Evolutionary conservation across 2,113 vertebrate genomes (phyloP).

Genomic region (Leptocoma aspasia): DNA sequence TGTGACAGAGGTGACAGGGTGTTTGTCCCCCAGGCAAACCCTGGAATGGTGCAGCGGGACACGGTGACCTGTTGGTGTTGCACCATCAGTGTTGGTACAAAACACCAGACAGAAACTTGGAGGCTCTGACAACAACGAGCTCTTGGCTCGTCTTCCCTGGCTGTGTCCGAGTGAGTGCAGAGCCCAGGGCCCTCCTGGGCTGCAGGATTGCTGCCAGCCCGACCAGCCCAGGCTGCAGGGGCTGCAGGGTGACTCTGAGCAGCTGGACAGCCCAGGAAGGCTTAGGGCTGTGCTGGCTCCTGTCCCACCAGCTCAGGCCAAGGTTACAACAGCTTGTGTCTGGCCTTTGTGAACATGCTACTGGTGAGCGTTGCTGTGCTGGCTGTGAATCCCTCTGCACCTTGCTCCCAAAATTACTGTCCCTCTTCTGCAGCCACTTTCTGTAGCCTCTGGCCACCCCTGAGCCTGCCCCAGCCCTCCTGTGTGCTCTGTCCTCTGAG

Average conservation of each 20-base stretch:
- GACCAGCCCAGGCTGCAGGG: neutral
- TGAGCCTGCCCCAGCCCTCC: neutral
- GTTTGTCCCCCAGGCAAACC: neutral
- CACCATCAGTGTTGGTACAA: too few relatives aligned
- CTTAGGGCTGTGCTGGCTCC: neutral
- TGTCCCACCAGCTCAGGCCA: neutral
- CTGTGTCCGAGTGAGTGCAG: rapidly evolving
- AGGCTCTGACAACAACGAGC: neutral
- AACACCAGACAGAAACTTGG: neutral
- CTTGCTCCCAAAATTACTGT: neutral
- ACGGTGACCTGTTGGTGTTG: neutral
- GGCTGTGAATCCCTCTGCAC: neutral
- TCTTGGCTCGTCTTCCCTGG: neutral
- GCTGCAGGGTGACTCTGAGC: neutral
- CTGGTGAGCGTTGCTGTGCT: rapidly evolving
- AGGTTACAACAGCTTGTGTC: rapidly evolving
- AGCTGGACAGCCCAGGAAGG: neutral
- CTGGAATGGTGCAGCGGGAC: rapidly evolving
- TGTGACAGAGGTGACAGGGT: neutral
- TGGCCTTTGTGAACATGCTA: neutral
- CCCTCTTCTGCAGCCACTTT: neutral
- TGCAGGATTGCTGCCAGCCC: neutral
- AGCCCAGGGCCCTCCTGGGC: neutral
- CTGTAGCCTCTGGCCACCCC: neutral
- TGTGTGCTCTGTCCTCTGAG: neutral